Evolutionary conservation across 2,113 vertebrate genomes (phyloP).

Genomic region (Trogon surrucura): DNA sequence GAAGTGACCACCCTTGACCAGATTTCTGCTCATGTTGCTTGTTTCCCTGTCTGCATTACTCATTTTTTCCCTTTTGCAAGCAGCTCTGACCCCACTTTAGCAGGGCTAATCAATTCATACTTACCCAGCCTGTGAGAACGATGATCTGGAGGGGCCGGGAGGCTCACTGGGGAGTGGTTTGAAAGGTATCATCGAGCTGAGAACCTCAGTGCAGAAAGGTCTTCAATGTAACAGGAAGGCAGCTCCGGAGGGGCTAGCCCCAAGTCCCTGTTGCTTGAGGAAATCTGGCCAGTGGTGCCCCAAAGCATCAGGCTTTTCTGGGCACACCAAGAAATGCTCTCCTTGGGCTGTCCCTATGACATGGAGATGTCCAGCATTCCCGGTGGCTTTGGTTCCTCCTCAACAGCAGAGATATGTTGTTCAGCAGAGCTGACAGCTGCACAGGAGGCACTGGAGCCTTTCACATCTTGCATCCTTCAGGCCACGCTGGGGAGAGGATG

Average conservation of each 20-base stretch:
- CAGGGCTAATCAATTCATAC: not conserved
- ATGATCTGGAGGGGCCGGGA: not conserved
- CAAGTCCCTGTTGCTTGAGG: too few relatives aligned
- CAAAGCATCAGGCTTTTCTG: not conserved
- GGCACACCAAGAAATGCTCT: not conserved
- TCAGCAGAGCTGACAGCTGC: not conserved
- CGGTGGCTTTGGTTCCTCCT: not conserved
- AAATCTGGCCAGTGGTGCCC: not conserved
- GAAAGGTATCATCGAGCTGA: not conserved
- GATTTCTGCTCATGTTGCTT: conserved; percentile 27
- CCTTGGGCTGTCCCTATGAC: not conserved
- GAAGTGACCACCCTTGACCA: conserved; percentile 67
- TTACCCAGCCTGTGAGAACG: not conserved
- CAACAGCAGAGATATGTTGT: not conserved
- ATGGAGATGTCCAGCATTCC: not conserved
- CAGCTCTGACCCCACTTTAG: not conserved
- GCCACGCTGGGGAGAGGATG: not conserved
- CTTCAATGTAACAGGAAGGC: not conserved
- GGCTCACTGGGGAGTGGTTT: not conserved
- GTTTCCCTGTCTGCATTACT: conserved; percentile 32
- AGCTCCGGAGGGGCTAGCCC: not conserved
- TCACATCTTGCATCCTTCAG: not conserved
- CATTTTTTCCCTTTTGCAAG: conserved; percentile 30
- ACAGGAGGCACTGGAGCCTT: not conserved
- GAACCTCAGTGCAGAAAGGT: not conserved